Percentiles rank a stretch among this genome's conserved stretches.
Evolutionary conservation across 2,888 invertebrate species (phyloP).

Genomic region (Mystacides longicornis): DNA sequence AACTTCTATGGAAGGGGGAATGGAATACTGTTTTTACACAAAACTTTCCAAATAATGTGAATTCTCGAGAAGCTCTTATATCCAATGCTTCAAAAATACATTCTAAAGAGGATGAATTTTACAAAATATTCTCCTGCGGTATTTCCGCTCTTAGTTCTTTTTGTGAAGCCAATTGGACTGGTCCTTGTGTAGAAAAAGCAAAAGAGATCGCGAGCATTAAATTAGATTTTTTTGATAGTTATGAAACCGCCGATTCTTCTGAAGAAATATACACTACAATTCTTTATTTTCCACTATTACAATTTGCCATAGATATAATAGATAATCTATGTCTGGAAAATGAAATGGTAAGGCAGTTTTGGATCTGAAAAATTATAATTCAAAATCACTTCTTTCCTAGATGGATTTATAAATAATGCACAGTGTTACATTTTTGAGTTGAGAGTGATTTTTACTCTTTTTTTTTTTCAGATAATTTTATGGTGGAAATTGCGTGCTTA

Average conservation of each 20-base stretch:
- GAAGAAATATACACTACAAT: slow-evolving; percentile 63
- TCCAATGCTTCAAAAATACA: not conserved
- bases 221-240: slow-evolving; percentile 40
- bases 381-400: not conserved
- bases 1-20: not conserved
- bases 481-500: slow-evolving; percentile 74
- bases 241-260: slow-evolving; percentile 49
- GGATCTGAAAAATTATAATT: not conserved
- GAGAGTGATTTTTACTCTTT: too few relatives aligned
- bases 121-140: slow-evolving; percentile 47
- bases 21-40: not conserved
- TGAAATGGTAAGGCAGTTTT: not conserved
- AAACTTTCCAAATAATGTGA: not conserved
- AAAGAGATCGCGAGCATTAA: slow-evolving; percentile 36
- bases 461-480: slow-evolving; percentile 35
- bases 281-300: slow-evolving; percentile 45
- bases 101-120: slow-evolving; percentile 9
- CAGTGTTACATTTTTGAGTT: too few relatives aligned
- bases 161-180: slow-evolving; percentile 76
- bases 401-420: too few relatives aligned
- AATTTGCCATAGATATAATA: slow-evolving; percentile 38
- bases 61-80: not conserved
- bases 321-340: slow-evolving; percentile 26
- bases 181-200: slow-evolving; percentile 50
- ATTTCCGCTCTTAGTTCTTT: slow-evolving; percentile 63